Evolutionary conservation across 1,140 invertebrate genomes (phyloP).

Genomic region (Amphibalanus amphitrite): DNA sequence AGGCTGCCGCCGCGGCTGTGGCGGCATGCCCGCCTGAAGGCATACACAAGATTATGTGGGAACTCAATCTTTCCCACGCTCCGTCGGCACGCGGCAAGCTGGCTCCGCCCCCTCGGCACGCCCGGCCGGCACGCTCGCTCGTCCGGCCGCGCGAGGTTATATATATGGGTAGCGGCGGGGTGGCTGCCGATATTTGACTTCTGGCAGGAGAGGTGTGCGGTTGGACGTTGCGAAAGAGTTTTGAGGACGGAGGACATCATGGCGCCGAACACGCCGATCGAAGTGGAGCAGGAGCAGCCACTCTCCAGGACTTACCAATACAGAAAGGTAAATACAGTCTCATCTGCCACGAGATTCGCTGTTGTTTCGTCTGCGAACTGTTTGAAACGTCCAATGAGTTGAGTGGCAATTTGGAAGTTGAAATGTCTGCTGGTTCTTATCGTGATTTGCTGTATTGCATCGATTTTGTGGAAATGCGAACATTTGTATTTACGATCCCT

Average conservation of each 20-base stretch:
- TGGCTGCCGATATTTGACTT: background rate
- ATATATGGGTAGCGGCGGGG: background rate
- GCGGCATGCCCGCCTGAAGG: background rate
- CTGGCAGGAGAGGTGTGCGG: too few relatives aligned
- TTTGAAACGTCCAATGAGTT: too few relatives aligned
- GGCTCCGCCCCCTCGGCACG: constrained; percentile 1
- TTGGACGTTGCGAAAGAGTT: background rate
- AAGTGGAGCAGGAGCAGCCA: constrained; percentile 25
- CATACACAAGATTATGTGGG: constrained; percentile 1
- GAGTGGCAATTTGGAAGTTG: too few relatives aligned
- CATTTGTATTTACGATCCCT: background rate
- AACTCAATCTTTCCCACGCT: constrained; percentile 1
- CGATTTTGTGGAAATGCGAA: too few relatives aligned
- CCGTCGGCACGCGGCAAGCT: background rate
- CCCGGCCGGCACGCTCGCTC: background rate
- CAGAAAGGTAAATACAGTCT: constrained; percentile 31
- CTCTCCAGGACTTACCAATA: constrained; percentile 77
- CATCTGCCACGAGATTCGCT: too few relatives aligned
- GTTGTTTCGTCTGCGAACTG: too few relatives aligned
- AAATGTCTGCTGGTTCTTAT: background rate
- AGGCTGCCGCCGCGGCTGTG: background rate
- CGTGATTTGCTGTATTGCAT: background rate
- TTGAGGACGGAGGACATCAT: background rate
- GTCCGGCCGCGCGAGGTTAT: background rate
- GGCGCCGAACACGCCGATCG: background rate